A percentile compares a stretch with the other conserved stretches of the same genome.
Conservation (phyloP, 2,797 vertebrate species). For the Protonibea diacanthus region DNA sequence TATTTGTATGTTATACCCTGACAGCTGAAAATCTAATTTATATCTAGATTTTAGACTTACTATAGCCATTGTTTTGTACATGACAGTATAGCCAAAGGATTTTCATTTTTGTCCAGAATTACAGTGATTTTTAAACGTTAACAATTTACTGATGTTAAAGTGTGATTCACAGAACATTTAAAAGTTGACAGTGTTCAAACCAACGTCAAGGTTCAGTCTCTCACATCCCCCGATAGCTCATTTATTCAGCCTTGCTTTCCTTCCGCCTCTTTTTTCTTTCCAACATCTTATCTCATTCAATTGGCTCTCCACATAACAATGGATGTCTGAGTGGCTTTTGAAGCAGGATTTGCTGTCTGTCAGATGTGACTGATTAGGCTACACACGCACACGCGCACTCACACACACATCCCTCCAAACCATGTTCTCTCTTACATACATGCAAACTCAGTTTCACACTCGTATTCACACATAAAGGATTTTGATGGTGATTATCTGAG, state of each 20-base stretch:
- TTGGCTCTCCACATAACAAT: conserved; percentile 71
- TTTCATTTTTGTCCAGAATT: neutral
- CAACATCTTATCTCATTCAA: conserved; percentile 69
- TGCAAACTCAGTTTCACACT: conserved; percentile 22
- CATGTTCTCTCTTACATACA: conserved; percentile 13
- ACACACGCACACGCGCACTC: conserved; percentile 7
- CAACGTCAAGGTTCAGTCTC: conserved; percentile 31
- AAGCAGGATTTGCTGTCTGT: conserved; percentile 75
- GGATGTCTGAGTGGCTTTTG: conserved; percentile 71
- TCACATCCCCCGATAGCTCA: conserved; percentile 47
- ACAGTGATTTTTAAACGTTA: neutral
- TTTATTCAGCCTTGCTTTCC: conserved; percentile 48
- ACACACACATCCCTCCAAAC: conserved; percentile 25
- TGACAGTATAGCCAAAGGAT: neutral
- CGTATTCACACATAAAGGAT: neutral
- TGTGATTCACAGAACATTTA: neutral
- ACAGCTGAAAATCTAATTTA: neutral
- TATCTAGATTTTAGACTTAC: neutral
- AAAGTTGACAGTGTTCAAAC: conserved; percentile 27
- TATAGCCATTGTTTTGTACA: neutral
- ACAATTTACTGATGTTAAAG: neutral
- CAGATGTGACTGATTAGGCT: conserved; percentile 76
- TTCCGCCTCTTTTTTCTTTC: conserved; percentile 41
- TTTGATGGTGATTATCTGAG: conserved; percentile 46
- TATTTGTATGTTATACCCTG: no score